phyloP scores from a whole-genome alignment of 2,797 vertebrate genomes.

The Bothrops alternatus region DNA sequence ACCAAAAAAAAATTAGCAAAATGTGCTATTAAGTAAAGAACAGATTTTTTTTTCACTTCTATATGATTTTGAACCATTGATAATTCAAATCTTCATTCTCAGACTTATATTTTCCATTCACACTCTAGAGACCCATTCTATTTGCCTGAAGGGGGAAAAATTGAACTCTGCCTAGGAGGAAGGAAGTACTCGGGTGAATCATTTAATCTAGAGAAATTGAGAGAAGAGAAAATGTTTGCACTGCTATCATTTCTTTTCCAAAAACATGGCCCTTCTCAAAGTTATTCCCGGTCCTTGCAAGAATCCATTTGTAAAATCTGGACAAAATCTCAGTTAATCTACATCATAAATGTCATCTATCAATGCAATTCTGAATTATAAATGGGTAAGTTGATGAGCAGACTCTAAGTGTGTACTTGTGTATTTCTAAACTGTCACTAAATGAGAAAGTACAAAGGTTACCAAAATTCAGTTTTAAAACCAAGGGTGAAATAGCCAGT shows the following conservation, averaged over 20 bases:
- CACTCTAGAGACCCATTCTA: background rate
- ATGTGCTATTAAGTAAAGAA: background rate
- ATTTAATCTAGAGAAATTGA: background rate
- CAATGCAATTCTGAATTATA: background rate
- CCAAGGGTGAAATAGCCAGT: slow-evolving; percentile 17
- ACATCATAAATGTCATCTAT: background rate
- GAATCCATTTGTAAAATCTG: background rate
- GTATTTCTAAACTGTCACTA: slow-evolving; percentile 15
- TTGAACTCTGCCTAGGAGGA: background rate
- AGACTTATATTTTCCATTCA: background rate
- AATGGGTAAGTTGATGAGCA: no score
- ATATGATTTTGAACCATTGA: background rate
- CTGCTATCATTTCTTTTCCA: background rate
- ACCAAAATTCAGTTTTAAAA: background rate
- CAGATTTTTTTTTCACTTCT: background rate
- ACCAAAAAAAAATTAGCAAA: background rate
- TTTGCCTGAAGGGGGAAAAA: background rate
- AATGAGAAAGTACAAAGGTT: background rate
- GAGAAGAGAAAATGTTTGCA: background rate
- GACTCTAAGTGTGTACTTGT: background rate
- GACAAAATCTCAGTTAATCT: background rate
- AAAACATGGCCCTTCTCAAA: background rate
- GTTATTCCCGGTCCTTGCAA: background rate
- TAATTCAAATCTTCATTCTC: background rate
- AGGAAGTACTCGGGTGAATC: background rate